Conservation (phyloP, 2,113 vertebrate species). For the Chroicocephalus ridibundus region DNA sequence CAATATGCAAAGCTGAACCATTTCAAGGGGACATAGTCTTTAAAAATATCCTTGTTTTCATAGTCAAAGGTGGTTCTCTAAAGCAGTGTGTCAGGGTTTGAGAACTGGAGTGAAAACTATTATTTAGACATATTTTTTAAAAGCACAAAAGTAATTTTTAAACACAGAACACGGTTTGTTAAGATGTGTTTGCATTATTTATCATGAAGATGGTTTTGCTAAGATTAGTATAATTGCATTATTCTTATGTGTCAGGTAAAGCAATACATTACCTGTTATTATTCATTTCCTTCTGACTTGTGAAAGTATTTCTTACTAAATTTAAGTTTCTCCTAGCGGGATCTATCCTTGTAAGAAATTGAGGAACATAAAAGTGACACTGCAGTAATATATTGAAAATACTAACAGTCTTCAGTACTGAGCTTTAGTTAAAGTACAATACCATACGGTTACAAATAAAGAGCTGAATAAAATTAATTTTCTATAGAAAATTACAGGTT, state of each 20-base stretch:
- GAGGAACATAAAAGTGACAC: neutral
- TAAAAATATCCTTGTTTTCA: neutral
- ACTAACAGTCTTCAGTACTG: neutral
- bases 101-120: neutral
- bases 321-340: neutral
- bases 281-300: neutral
- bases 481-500: rapidly evolving
- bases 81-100: neutral
- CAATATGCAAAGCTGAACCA: neutral
- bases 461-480: neutral
- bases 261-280: neutral
- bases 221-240: neutral
- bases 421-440: neutral
- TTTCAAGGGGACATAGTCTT: neutral
- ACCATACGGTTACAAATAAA: neutral
- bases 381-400: neutral
- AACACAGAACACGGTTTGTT: neutral
- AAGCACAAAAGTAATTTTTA: neutral
- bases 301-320: neutral
- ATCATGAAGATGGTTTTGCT: neutral
- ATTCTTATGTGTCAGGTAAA: neutral
- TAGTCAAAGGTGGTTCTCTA: neutral
- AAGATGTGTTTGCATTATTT: neutral
- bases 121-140: neutral
- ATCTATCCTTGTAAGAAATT: neutral